Base-by-base conservation (phyloP, 2,797 vertebrate genomes). In the Heteromormyrus szaboi region DNA sequence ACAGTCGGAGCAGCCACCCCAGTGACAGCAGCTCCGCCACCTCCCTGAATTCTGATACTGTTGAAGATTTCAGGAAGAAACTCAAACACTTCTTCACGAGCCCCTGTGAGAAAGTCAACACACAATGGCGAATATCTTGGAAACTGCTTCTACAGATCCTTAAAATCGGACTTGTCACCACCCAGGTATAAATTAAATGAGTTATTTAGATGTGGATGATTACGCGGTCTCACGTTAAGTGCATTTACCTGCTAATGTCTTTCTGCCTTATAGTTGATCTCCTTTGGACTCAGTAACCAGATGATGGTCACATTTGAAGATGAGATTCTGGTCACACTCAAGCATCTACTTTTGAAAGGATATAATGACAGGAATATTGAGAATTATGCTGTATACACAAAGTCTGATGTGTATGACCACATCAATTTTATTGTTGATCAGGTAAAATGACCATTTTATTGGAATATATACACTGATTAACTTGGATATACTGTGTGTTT, bases 11-110 rank as follows among this genome's bases (percentile, higher is more conserved):
- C 12, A 94, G 94, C 85, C 91, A 91, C 46, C 56, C 89, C 44
- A 91, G 89, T 89, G 90, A 84, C 72, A 93, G 91, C 88, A 92
- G 89, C 83, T 90, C 11, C 11, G 91, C 88, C 1, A 88, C 90
- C 17, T 8, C 17, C 8, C n/a, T 89, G 86, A 92, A 94, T 88
- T 89, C 92, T 0, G 91, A 91, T 83, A 46, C 29, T 12, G 96
- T 97, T 94, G 97, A 98, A 44, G 94, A 97, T 89, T 96, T 99
- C 92, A 96, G 97, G 89, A 95, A 97, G 89, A 97, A 96, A 91
- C 96, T 99, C 79, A 98, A 98, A 90, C 99, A 98, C 93, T 99
- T 97, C 93, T 99, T 99, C 92, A 99, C 99, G 98, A 99, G 97
- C 90, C 98, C 98, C 0, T 99, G 98, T 92, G 97, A 99, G 92